Conservation (phyloP, 1,140 invertebrate species). For the Polypedilum pembai region DNA sequence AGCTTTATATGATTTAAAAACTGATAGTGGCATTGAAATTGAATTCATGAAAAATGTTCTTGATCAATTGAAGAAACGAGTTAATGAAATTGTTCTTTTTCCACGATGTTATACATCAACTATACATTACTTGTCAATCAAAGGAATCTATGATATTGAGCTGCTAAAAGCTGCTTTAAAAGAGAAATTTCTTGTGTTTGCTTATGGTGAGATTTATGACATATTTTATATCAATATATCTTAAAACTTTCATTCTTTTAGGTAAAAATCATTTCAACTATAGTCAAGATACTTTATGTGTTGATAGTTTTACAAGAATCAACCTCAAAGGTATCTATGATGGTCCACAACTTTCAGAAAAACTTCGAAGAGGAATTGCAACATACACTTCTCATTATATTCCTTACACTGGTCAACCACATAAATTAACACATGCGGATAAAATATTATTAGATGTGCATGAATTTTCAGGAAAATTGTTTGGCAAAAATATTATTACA, state of each 20-base stretch:
- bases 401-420: slow-evolving; percentile 42
- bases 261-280: slow-evolving; percentile 32
- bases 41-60: slow-evolving; percentile 45
- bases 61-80: slow-evolving; percentile 44
- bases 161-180: slow-evolving; percentile 45
- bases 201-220: slow-evolving; percentile 36
- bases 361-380: slow-evolving; percentile 40
- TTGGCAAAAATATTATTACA: slow-evolving; percentile 36
- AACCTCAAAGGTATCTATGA: slow-evolving; percentile 49
- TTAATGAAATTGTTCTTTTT: slow-evolving; percentile 45
- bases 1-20: slow-evolving; percentile 45
- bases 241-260: slow-evolving; percentile 31
- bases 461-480: slow-evolving; percentile 36
- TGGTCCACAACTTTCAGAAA: slow-evolving; percentile 45
- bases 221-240: slow-evolving; percentile 6
- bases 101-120: slow-evolving; percentile 42
- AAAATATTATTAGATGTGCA: slow-evolving; percentile 45
- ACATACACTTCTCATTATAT: slow-evolving; percentile 46
- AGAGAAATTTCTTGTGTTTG: slow-evolving; percentile 41
- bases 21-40: slow-evolving; percentile 38
- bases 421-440: slow-evolving; percentile 42
- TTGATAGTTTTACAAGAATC: slow-evolving; percentile 49
- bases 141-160: slow-evolving; percentile 46
- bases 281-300: slow-evolving; percentile 46
- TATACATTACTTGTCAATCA: slow-evolving; percentile 46